Conservation (phyloP, 1,140 invertebrate species). For the Papilio polytes region DNA sequence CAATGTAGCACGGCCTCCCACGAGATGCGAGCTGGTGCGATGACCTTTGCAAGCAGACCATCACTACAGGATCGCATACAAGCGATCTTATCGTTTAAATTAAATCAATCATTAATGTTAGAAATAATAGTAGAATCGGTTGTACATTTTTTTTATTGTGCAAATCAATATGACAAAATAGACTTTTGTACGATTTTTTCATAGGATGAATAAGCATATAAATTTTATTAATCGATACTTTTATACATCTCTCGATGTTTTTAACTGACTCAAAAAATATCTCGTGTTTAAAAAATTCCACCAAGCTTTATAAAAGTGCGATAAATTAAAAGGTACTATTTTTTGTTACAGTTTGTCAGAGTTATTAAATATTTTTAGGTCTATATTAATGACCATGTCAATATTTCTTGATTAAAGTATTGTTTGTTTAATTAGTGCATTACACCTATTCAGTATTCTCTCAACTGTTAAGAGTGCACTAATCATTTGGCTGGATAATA, state of each 20-base stretch:
- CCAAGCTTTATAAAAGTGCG: too few relatives aligned
- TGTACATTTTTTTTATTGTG: not conserved
- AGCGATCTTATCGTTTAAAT: not conserved
- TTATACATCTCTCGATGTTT: too few relatives aligned
- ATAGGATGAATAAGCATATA: not conserved
- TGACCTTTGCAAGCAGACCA: slow-evolving; percentile 15
- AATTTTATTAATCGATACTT: not conserved
- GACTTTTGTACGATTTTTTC: not conserved
- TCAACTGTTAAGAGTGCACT: slow-evolving; percentile 11
- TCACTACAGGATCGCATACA: not conserved
- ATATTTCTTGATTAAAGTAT: not conserved
- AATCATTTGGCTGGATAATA: slow-evolving; percentile 16
- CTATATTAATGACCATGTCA: not conserved
- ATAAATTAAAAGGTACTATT: too few relatives aligned
- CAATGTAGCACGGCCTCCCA: slow-evolving; percentile 23
- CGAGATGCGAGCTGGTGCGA: slow-evolving; percentile 20
- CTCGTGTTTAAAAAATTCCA: too few relatives aligned
- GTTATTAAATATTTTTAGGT: too few relatives aligned
- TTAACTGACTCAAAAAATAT: too few relatives aligned
- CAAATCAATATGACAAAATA: not conserved
- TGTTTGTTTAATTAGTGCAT: slow-evolving; percentile 17
- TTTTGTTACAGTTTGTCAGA: too few relatives aligned
- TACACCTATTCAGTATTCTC: slow-evolving; percentile 18
- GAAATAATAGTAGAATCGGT: not conserved
- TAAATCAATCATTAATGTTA: not conserved